A percentile compares a stretch with the other conserved stretches of the same genome.
These are phyloP conservation scores for Melanaphis sacchari DNA, from an alignment of 1,140 invertebrate genomes.

Conservation along the genomic window DNA sequence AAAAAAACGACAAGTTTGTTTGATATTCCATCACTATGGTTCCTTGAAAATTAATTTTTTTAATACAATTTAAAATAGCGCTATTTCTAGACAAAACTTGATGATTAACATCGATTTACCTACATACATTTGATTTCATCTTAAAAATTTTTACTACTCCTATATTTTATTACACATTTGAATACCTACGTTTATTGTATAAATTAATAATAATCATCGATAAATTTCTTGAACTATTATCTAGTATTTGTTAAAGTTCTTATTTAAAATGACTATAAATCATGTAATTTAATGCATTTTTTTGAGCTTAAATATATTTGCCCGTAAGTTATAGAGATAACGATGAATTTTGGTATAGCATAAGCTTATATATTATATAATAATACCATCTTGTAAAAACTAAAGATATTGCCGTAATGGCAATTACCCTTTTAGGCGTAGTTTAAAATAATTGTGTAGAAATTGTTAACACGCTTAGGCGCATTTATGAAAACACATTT, in stretches of 20 bases:
- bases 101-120: not conserved
- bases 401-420: too few species aligned
- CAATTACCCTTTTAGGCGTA: too few species aligned
- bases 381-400: not conserved
- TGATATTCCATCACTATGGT: not conserved
- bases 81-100: not conserved
- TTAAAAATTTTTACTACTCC: too few species aligned
- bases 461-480: too few species aligned
- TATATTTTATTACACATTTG: not conserved
- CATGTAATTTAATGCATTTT: not conserved
- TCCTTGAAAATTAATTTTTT: not conserved
- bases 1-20: not conserved
- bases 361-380: not conserved
- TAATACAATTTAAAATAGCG: not conserved
- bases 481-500: too few species aligned
- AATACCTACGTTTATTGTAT: not conserved
- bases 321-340: not conserved
- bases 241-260: not conserved
- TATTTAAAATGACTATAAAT: not conserved
- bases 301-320: not conserved
- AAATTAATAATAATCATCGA: not conserved
- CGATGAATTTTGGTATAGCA: not conserved
- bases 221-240: not conserved
- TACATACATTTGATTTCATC: not conserved
- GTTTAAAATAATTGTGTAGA: too few species aligned